Conservation (phyloP, 2,797 vertebrate species). For the Enteromius anoplus region DNA sequence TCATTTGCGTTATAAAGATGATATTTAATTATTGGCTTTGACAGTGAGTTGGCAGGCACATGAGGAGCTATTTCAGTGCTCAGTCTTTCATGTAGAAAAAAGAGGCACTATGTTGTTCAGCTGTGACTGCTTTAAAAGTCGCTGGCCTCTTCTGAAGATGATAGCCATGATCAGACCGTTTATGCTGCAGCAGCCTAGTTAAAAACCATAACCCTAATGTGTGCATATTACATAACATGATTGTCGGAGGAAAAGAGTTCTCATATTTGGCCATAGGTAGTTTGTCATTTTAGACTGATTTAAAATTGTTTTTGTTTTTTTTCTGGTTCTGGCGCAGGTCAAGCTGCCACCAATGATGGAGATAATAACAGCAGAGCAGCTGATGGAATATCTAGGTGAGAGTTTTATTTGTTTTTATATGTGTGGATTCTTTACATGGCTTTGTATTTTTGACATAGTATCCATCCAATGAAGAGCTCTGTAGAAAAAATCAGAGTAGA, state of each 20-base stretch:
- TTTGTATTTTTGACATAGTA: neutral
- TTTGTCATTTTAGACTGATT: neutral
- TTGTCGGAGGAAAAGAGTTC: neutral
- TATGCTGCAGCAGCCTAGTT: constrained; percentile 14
- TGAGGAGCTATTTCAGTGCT: constrained; percentile 43
- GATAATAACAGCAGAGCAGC: constrained; percentile 97
- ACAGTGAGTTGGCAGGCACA: constrained; percentile 47
- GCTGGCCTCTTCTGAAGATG: constrained; percentile 40
- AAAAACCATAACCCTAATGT: neutral
- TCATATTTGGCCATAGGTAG: neutral
- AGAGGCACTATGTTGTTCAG: constrained; percentile 12
- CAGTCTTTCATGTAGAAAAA: constrained; percentile 52
- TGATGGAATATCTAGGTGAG: constrained; percentile 99
- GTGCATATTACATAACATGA: neutral
- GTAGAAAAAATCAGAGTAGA: neutral
- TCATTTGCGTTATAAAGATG: constrained; percentile 61
- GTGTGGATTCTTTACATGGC: neutral
- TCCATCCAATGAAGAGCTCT: neutral
- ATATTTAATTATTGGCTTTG: constrained; percentile 59
- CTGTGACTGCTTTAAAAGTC: constrained; percentile 45
- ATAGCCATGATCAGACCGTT: constrained; percentile 25
- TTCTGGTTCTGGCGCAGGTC: constrained; percentile 81
- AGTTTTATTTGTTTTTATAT: constrained; percentile 51
- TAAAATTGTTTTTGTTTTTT: neutral
- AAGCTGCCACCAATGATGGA: constrained; percentile 99